phyloP scores from a whole-genome alignment of 64 coral and sea anemone species.

The Dendronephthya gigantea region DNA sequence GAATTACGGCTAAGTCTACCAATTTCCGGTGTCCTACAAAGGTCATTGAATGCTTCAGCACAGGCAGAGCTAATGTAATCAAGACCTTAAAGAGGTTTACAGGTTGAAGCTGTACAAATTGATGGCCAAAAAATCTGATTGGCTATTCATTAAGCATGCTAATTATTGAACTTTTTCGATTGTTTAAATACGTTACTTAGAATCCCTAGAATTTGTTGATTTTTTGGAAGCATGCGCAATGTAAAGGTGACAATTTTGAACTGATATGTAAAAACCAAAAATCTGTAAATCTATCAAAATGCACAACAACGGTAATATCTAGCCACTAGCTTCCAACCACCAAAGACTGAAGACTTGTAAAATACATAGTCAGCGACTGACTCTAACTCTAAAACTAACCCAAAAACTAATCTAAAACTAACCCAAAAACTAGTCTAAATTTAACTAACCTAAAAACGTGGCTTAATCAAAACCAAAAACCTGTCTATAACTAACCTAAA shows the following conservation, averaged over 20 bases:
- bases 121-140: not conserved
- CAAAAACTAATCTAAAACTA: too few species aligned
- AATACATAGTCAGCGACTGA: too few species aligned
- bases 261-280: not conserved
- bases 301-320: too few species aligned
- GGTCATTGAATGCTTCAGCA: constrained; percentile 7
- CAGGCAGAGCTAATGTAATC: constrained; percentile 6
- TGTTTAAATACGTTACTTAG: not conserved
- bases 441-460: too few species aligned
- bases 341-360: too few species aligned
- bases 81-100: constrained; percentile 8
- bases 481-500: too few species aligned
- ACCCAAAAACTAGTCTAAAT: too few species aligned
- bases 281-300: not conserved
- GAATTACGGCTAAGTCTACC: too few species aligned
- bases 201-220: not conserved
- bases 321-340: too few species aligned
- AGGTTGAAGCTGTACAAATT: constrained; percentile 7
- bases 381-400: too few species aligned
- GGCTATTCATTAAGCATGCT: not conserved
- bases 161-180: not conserved
- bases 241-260: not conserved
- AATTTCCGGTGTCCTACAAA: too few species aligned
- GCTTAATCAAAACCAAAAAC: too few species aligned
- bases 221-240: not conserved